Evolutionary conservation across 2,888 invertebrate species (phyloP).

Genomic region (Carpatolechia fugitivella): DNA sequence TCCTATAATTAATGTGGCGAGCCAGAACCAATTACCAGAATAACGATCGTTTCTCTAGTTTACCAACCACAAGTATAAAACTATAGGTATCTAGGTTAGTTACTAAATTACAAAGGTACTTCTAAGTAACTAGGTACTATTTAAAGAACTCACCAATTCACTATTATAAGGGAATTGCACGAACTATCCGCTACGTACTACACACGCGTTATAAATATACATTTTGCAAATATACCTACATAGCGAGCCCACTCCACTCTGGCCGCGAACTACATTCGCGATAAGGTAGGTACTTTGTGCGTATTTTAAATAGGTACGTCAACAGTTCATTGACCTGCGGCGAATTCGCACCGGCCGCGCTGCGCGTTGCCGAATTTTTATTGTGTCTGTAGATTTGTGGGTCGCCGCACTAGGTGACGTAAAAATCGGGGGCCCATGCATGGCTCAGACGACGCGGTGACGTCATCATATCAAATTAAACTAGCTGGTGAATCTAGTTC

Average conservation of each 20-base stretch:
- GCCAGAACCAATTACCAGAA: too few relatives aligned
- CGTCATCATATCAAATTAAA: slow-evolving; percentile 64
- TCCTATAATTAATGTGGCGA: too few relatives aligned
- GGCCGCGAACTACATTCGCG: slow-evolving; percentile 69
- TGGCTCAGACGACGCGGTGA: slow-evolving; percentile 39
- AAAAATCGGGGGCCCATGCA: slow-evolving; percentile 61
- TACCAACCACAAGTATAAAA: too few relatives aligned
- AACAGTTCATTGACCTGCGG: slow-evolving; percentile 72
- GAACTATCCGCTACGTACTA: slow-evolving; percentile 66
- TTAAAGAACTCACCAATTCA: too few relatives aligned
- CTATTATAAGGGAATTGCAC: slow-evolving; percentile 50
- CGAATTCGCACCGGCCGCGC: slow-evolving; percentile 49
- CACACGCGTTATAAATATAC: slow-evolving; percentile 68
- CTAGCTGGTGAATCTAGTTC: slow-evolving; percentile 69
- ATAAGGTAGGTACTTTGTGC: slow-evolving; percentile 71
- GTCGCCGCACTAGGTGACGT: slow-evolving; percentile 73
- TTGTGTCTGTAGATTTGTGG: slow-evolving; percentile 79
- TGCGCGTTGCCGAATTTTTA: slow-evolving; percentile 72
- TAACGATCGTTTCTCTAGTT: too few relatives aligned
- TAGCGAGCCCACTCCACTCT: slow-evolving; percentile 55
- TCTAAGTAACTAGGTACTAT: too few relatives aligned
- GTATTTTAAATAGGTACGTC: slow-evolving; percentile 76
- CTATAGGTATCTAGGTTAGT: too few relatives aligned
- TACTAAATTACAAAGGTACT: too few relatives aligned
- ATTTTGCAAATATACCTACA: slow-evolving; percentile 66